Evolutionary conservation across 2,113 vertebrate species (phyloP), one percentile per base, ranked within the genome.

Genomic region (Pao palembangensis): DNA sequence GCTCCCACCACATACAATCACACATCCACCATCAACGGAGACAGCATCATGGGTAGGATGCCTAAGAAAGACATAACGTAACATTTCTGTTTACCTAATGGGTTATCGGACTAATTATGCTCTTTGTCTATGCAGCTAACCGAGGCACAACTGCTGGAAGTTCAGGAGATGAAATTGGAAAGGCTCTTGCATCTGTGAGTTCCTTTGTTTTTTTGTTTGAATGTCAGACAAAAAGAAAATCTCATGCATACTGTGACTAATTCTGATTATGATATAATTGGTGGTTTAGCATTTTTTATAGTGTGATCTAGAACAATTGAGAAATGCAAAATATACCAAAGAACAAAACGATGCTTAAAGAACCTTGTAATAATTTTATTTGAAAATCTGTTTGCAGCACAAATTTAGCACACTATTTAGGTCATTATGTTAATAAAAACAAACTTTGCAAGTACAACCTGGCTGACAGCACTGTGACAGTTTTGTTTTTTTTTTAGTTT

Each of bases 111-210:
- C 60, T 25, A 55, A 55, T 66, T 73, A 71, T 81, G 80, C 71
- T 52, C 65, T 76, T 55, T 81, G 19, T 69, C 48, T 66, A 75
- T 67, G 48, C 87, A 98, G 96, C 93, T 59, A 93, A 91, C 83
- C 90, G 95, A 82, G 93, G 93, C 82, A 93, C 92, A 64, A 91
- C 94, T 5, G 92, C 96, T 14, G 90, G 94, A 79, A 99, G 97
- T 89, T 98, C 97, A 0, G 96, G 97, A 75, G 97, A 99, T 1
- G 97, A 97, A 21, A 95, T 99, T 16, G 97, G 97, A 72, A 99
- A 99, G 87, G 97, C 97, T 55, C 90, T 99, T 79, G 97, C 96
- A 75, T 99, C 97, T 76, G 97, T 99, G 87, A 94, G 94, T 55
- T 52, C 51, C 44, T 50, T 52, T 41, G 16, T 48, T 38, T 38